Evolutionary conservation across 2,113 vertebrate genomes (phyloP).

Genomic region (Anarrhichthys ocellatus): DNA sequence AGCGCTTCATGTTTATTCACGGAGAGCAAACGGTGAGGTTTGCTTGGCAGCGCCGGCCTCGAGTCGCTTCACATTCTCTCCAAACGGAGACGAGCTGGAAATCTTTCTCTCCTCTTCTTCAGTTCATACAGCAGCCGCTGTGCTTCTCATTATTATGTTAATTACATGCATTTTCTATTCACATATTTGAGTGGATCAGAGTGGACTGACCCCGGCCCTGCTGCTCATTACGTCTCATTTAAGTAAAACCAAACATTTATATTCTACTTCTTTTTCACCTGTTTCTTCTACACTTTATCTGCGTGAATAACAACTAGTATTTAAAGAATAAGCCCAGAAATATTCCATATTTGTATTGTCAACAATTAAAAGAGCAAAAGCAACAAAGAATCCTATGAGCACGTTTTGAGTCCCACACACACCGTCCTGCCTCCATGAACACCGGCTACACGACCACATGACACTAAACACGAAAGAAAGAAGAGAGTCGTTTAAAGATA

Average conservation of each 20-base stretch:
- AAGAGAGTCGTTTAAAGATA: neutral
- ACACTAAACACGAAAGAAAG: neutral
- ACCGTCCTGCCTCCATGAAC: neutral
- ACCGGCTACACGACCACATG: neutral
- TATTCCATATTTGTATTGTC: neutral
- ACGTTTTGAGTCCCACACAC: too few relatives aligned
- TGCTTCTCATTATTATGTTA: conserved; percentile 47
- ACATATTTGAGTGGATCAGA: conserved; percentile 47
- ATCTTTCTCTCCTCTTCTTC: conserved; percentile 14
- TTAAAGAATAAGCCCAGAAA: neutral
- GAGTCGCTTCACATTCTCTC: conserved; percentile 1
- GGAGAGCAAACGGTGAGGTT: conserved; percentile 9
- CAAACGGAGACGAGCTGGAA: neutral
- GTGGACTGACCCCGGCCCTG: conserved; percentile 24
- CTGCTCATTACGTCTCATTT: conserved; percentile 39
- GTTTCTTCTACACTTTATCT: neutral
- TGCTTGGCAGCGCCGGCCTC: conserved; percentile 4
- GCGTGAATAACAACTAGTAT: neutral
- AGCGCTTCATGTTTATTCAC: conserved; percentile 60
- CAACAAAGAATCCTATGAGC: neutral
- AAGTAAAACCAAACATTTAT: neutral
- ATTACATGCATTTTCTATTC: conserved; percentile 28
- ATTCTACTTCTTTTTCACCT: conserved; percentile 5
- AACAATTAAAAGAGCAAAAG: neutral
- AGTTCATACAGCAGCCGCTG: neutral